These are phyloP conservation scores for Peromyscus polionotus DNA, from an alignment of 2,113 vertebrate species.

Conservation along the genomic window DNA sequence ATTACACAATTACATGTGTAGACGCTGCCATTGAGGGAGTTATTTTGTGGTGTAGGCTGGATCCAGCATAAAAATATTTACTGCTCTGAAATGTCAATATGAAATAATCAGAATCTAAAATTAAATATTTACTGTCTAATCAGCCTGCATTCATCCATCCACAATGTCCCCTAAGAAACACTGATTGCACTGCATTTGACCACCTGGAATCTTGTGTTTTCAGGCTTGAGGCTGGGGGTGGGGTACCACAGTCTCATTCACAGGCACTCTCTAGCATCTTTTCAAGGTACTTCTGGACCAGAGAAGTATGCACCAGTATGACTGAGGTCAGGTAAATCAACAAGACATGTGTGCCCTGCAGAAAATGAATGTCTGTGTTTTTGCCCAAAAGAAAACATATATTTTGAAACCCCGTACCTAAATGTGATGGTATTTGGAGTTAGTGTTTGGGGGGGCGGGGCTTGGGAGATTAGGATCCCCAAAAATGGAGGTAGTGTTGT, in stretches of 20 bases:
- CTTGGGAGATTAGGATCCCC: background rate
- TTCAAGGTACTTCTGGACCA: background rate
- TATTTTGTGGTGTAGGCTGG: constrained; percentile 72
- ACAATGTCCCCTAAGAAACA: constrained; percentile 69
- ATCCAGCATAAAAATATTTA: constrained; percentile 84
- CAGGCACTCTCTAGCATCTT: constrained; percentile 60
- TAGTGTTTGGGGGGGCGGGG: background rate
- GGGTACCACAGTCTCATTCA: background rate
- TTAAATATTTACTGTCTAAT: constrained; percentile 83
- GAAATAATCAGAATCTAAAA: constrained; percentile 81
- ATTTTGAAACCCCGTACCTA: background rate
- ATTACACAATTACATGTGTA: constrained; percentile 79
- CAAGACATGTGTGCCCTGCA: background rate
- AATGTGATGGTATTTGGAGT: background rate
- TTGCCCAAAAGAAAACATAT: background rate
- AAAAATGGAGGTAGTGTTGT: background rate
- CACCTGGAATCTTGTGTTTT: constrained; percentile 77
- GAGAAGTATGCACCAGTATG: background rate
- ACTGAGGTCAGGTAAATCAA: background rate
- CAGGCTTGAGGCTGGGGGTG: background rate
- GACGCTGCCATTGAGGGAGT: constrained; percentile 69
- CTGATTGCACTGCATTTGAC: constrained; percentile 82
- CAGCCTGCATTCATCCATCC: constrained; percentile 75
- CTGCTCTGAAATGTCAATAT: constrained; percentile 76
- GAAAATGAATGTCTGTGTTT: background rate